A percentile compares a stretch with the other conserved stretches of the same genome.
Evolutionary conservation across 2,113 vertebrate species (phyloP).

Genomic region (Lates calcarifer): DNA sequence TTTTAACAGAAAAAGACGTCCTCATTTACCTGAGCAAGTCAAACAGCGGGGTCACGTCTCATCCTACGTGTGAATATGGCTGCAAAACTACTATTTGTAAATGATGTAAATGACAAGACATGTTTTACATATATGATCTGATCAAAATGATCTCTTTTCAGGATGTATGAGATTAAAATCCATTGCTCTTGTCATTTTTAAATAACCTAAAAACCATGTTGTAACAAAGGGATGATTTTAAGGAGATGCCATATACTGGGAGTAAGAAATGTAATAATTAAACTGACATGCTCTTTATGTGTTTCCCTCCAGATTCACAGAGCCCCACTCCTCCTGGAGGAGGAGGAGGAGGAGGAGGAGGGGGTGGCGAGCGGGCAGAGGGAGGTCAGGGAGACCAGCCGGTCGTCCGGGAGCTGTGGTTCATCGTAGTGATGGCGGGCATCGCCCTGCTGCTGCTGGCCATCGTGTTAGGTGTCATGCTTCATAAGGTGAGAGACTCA

Average conservation of each 20-base stretch:
- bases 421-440: conserved; percentile 90
- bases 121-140: background rate
- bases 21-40: background rate
- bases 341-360: conserved; percentile 79
- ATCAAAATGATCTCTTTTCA: no score
- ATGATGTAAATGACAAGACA: no score
- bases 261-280: background rate
- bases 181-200: background rate
- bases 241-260: background rate
- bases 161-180: background rate
- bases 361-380: conserved; percentile 78
- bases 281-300: background rate
- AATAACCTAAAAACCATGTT: background rate
- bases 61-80: no score
- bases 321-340: conserved; percentile 85
- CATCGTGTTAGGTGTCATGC: conserved; percentile 87
- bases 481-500: conserved; percentile 83
- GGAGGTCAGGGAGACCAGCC: conserved; percentile 73
- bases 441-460: conserved; percentile 91
- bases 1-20: background rate
- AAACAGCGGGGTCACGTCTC: background rate
- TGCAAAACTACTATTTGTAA: background rate
- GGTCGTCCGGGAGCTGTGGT: conserved; percentile 91
- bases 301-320: conserved; percentile 79
- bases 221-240: background rate